Evolutionary conservation across 2,888 invertebrate genomes (phyloP).

Genomic region (Cryptophagus acutangulus): DNA sequence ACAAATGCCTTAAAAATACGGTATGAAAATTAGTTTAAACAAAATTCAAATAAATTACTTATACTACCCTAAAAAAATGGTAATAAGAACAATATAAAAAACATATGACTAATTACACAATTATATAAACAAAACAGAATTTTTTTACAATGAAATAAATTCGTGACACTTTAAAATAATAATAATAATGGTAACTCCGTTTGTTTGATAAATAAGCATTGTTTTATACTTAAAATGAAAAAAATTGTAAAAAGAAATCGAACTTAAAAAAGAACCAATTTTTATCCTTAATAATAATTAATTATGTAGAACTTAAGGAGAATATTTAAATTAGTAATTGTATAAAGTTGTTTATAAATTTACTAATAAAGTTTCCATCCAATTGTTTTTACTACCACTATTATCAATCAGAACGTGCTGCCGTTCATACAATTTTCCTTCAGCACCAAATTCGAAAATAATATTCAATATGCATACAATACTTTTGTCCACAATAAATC

Average conservation of each 20-base stretch:
- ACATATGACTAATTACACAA: conserved; percentile 10
- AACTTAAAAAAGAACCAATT: too few species aligned
- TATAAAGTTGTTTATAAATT: too few species aligned
- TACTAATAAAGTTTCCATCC: too few species aligned
- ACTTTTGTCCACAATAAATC: too few species aligned
- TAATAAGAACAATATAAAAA: conserved; percentile 23
- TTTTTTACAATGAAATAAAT: conserved; percentile 9
- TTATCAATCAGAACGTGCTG: background rate
- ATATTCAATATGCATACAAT: too few species aligned
- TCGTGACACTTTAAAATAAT: too few species aligned
- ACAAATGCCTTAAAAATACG: conserved; percentile 34
- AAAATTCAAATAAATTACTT: conserved; percentile 36
- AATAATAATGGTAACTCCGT: conserved; percentile 40
- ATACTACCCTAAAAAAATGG: conserved; percentile 10
- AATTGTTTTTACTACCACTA: too few species aligned
- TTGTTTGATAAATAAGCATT: conserved; percentile 39
- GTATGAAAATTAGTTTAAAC: conserved; percentile 29
- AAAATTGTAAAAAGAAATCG: conserved; percentile 4
- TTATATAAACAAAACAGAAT: conserved; percentile 7
- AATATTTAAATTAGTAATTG: too few species aligned
- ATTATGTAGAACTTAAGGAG: too few species aligned
- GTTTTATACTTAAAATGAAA: conserved; percentile 2
- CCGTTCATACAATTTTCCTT: conserved; percentile 8
- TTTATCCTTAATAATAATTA: too few species aligned
- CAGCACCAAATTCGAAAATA: background rate